Percentiles rank a stretch among this genome's conserved stretches.
Conservation (phyloP, 2,888 invertebrate genomes). For the Xanthorhoe designata region DNA sequence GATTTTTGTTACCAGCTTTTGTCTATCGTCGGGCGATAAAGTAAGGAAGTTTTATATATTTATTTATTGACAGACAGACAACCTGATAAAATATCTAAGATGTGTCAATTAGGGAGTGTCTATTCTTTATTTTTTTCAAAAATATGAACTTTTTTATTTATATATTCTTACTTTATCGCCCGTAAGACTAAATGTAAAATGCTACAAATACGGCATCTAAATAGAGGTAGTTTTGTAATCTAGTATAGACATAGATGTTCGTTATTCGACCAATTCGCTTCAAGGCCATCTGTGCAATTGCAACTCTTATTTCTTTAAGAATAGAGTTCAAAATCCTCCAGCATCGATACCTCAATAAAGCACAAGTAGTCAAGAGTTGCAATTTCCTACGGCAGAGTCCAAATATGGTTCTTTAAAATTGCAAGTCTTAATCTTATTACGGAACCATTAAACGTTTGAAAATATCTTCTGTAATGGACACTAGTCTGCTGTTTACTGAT, state of each 20-base stretch:
- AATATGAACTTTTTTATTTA: neutral
- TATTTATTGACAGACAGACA: conserved; percentile 6
- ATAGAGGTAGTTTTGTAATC: conserved; percentile 63
- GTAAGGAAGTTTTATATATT: conserved; percentile 5
- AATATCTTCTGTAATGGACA: conserved; percentile 6
- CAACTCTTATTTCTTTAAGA: conserved; percentile 33
- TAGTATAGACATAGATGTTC: conserved; percentile 41
- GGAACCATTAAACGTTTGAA: neutral
- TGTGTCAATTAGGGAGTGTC: conserved; percentile 19
- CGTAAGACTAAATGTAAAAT: conserved; percentile 55
- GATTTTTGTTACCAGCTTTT: conserved; percentile 61
- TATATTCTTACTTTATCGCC: conserved; percentile 44
- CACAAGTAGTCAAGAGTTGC: conserved; percentile 27
- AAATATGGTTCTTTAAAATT: conserved; percentile 1
- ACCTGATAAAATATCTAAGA: neutral
- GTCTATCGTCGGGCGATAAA: conserved; percentile 47
- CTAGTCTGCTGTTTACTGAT: conserved; percentile 37
- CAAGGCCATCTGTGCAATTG: conserved; percentile 50
- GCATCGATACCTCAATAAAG: conserved; percentile 17
- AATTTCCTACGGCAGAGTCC: conserved; percentile 4
- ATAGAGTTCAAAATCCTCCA: conserved; percentile 32
- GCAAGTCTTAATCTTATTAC: neutral
- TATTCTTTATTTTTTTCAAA: neutral
- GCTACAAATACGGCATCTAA: conserved; percentile 55
- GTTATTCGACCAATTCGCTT: conserved; percentile 67